Evolutionary conservation across 1,140 invertebrate species (phyloP).

Genomic region (Lasaia peninsularis): DNA sequence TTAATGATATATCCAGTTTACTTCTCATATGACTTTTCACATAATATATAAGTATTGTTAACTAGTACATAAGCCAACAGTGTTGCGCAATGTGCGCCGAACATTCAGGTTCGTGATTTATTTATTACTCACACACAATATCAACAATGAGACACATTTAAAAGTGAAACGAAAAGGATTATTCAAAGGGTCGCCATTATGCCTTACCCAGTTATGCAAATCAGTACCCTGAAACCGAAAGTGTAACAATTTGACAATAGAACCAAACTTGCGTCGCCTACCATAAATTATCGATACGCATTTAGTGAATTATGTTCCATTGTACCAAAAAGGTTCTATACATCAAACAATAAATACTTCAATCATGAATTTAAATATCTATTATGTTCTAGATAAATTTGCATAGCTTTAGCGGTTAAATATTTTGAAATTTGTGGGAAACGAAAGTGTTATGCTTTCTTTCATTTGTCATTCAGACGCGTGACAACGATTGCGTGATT

Average conservation of each 20-base stretch:
- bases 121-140: constrained; percentile 69
- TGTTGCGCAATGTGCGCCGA: constrained; percentile 45
- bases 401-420: constrained; percentile 59
- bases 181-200: constrained; percentile 67
- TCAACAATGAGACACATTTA: constrained; percentile 69
- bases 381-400: constrained; percentile 46
- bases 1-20: no score
- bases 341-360: constrained; percentile 21
- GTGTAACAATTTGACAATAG: constrained; percentile 46
- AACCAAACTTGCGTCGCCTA: constrained; percentile 50
- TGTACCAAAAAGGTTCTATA: constrained; percentile 36
- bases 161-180: constrained; percentile 73
- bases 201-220: constrained; percentile 65
- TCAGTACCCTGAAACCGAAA: constrained; percentile 73
- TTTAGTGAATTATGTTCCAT: constrained; percentile 63
- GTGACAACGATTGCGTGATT: constrained; percentile 6
- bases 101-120: constrained; percentile 70
- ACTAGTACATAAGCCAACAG: constrained; percentile 45
- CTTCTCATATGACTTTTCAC: no score
- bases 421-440: constrained; percentile 67
- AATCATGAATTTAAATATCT: constrained; percentile 45
- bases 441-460: constrained; percentile 50
- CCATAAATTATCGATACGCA: constrained; percentile 71
- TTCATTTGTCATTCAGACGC: constrained; percentile 9
- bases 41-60: neutral